These are phyloP conservation scores for Oreochromis grahami DNA, from an alignment of 2,797 vertebrate species.

Conservation along the genomic window DNA sequence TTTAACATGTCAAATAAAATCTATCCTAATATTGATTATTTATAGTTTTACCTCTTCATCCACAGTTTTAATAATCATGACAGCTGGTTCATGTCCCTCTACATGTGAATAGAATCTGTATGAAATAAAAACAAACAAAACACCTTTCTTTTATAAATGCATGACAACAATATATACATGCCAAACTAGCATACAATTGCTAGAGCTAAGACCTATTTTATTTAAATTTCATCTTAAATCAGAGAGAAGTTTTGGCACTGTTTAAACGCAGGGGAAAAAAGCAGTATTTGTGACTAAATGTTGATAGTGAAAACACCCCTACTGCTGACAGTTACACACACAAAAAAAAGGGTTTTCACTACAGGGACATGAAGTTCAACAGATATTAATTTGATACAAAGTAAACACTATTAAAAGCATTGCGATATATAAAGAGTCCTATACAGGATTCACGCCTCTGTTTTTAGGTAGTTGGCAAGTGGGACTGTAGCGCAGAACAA, in stretches of 20 bases:
- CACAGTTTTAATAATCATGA: slow-evolving; percentile 81
- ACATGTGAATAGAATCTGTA: slow-evolving; percentile 81
- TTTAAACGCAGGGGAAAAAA: neutral
- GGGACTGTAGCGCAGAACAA: neutral
- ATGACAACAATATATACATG: neutral
- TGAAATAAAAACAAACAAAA: neutral
- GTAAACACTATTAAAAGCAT: neutral
- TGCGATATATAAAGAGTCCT: neutral
- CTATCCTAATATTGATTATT: neutral
- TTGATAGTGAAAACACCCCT: slow-evolving; percentile 52
- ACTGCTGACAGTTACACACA: neutral
- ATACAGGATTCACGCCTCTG: neutral
- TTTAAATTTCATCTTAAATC: neutral
- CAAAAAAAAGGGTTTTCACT: neutral
- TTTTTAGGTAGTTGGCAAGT: neutral
- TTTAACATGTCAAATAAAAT: neutral
- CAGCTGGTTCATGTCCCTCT: slow-evolving; percentile 80
- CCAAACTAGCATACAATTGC: neutral
- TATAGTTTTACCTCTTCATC: slow-evolving; percentile 77
- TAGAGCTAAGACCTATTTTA: neutral
- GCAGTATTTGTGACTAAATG: neutral
- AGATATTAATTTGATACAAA: neutral
- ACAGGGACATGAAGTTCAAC: neutral
- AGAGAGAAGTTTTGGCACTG: neutral
- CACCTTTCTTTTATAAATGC: neutral